Conservation (phyloP, 2,797 vertebrate species). For the Hypotaenidia okinawae region DNA sequence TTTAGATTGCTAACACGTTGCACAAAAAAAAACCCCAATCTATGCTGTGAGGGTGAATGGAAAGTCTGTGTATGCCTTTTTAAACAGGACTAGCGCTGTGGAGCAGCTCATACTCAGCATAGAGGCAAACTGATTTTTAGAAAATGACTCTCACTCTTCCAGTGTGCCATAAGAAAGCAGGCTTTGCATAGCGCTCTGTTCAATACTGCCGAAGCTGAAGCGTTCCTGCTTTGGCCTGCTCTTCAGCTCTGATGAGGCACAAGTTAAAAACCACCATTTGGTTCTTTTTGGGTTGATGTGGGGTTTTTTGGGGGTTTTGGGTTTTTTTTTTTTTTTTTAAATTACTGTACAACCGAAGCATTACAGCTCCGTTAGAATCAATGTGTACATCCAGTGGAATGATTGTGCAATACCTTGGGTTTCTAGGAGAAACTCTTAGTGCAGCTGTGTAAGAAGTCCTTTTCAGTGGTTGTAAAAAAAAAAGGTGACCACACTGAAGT, state of each 20-base stretch:
- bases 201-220: not conserved
- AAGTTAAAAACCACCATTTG: not conserved
- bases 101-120: slow-evolving; percentile 70
- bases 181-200: slow-evolving; percentile 36
- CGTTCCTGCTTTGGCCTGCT: slow-evolving; percentile 40
- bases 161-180: slow-evolving; percentile 70
- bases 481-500: not conserved
- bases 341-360: not conserved
- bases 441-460: not conserved
- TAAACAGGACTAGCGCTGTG: slow-evolving; percentile 71
- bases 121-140: slow-evolving; percentile 64
- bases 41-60: slow-evolving; percentile 72
- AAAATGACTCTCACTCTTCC: slow-evolving; percentile 44
- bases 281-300: not conserved
- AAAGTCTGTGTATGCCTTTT: slow-evolving; percentile 71
- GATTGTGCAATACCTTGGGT: slow-evolving; percentile 12
- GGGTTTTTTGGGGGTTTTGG: not conserved
- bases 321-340: not conserved
- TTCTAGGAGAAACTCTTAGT: slow-evolving; percentile 42
- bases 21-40: slow-evolving; percentile 70
- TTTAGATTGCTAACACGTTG: slow-evolving; percentile 78
- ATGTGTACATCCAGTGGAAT: not conserved
- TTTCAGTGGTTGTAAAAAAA: not conserved
- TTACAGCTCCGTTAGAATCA: slow-evolving; percentile 38
- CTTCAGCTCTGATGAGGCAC: slow-evolving; percentile 5